Evolutionary conservation across 1,140 invertebrate genomes (phyloP).

Genomic region (Nomia melanderi): DNA sequence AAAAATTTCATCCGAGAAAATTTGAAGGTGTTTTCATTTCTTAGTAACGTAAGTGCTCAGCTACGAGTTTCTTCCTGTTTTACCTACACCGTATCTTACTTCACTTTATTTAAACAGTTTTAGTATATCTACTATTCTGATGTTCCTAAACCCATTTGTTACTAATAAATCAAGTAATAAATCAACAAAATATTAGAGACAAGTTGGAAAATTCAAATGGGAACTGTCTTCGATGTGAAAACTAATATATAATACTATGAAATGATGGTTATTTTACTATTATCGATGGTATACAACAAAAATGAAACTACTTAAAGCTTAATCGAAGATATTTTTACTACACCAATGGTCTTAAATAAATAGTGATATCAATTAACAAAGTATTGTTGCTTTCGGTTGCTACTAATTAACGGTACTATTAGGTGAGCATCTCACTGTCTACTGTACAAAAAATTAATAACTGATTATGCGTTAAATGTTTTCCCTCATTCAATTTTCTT

Average conservation of each 20-base stretch:
- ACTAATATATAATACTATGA: not conserved
- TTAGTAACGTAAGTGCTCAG: constrained; percentile 42
- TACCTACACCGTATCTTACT: constrained; percentile 13
- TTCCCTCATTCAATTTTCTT: not conserved
- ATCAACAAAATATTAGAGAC: not conserved
- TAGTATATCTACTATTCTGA: not conserved
- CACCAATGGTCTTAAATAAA: not conserved
- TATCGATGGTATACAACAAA: not conserved
- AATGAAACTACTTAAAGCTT: not conserved
- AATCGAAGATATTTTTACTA: not conserved
- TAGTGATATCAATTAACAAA: not conserved
- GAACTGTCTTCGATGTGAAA: not conserved
- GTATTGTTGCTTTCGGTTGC: not conserved
- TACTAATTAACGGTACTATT: not conserved
- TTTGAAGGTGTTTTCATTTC: not conserved
- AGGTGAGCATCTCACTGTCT: not conserved
- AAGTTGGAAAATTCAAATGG: not conserved
- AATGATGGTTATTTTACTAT: too few relatives aligned
- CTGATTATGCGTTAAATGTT: not conserved
- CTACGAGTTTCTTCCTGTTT: constrained; percentile 13
- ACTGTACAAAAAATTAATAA: not conserved
- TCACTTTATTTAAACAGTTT: not conserved
- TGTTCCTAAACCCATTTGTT: not conserved
- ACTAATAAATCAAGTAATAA: too few relatives aligned
- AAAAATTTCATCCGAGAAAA: not conserved